A percentile compares a stretch with the other conserved stretches of the same genome.
Conservation (phyloP, 2,113 vertebrate genomes). For the Chloroceryle aenea region DNA sequence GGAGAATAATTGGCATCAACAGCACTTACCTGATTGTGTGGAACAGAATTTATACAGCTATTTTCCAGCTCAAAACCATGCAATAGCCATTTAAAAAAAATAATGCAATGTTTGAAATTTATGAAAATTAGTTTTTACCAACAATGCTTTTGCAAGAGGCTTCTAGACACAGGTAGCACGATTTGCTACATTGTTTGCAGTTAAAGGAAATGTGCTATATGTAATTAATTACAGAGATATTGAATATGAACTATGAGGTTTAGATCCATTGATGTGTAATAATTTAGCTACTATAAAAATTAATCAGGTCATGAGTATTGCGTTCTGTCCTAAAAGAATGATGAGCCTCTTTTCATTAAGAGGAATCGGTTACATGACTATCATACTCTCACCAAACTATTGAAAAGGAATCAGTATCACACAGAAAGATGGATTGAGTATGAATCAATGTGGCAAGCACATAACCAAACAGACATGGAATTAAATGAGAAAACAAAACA, state of each 20-base stretch:
- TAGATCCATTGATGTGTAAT: neutral
- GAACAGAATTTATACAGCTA: slow-evolving; percentile 27
- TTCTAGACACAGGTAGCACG: slow-evolving; percentile 9
- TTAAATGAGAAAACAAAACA: slow-evolving; percentile 15
- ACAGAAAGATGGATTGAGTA: slow-evolving; percentile 68
- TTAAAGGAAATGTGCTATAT: slow-evolving; percentile 4
- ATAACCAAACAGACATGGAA: slow-evolving; percentile 54
- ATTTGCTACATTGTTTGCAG: neutral
- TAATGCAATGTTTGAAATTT: slow-evolving; percentile 49
- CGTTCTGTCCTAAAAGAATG: neutral
- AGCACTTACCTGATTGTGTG: slow-evolving; percentile 75
- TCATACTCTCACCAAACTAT: neutral
- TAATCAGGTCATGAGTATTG: neutral
- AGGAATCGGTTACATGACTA: slow-evolving; percentile 20
- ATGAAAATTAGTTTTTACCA: slow-evolving; percentile 26
- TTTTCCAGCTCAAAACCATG: slow-evolving; percentile 57
- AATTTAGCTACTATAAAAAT: neutral
- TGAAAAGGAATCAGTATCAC: neutral
- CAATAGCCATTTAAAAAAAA: slow-evolving; percentile 58
- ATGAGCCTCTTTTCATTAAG: slow-evolving; percentile 22
- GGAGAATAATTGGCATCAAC: slow-evolving; percentile 56
- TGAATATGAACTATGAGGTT: neutral
- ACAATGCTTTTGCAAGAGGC: slow-evolving; percentile 28
- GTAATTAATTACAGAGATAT: neutral
- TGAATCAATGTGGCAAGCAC: slow-evolving; percentile 66